Evolutionary conservation across 2,888 invertebrate genomes (phyloP), one percentile per base, ranked within the genome.

Genomic region (Octonoba sinensis): DNA sequence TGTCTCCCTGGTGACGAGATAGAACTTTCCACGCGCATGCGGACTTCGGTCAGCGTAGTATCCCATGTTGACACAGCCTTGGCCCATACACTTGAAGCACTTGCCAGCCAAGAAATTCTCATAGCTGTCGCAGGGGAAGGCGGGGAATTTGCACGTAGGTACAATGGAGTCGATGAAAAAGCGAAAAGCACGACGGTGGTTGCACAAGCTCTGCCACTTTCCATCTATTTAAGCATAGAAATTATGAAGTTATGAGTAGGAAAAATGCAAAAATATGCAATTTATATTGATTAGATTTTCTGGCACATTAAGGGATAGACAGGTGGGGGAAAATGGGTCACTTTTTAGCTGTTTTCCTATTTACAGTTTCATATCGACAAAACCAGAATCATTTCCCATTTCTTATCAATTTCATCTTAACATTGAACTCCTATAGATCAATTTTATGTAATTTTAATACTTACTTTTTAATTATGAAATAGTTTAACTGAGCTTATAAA

Each of bases 161-260:
- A 94, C 95, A 44, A 97, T 94, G 0, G 96, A 96, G 88, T 97
- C 96, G 1, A 96, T 96, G 89, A 96, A 97, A 88, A 96, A 94
- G 87, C 96, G 95, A 90, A 96, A 96, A 0, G 97, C 96, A 54
- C 97, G 91, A 2, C 96, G 91, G 88, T 97, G 97, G 89, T 97
- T 97, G 89, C 97, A 97, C 84, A 96, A 89, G 54, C 95, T 95
- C 60, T 85, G 84, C 85, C 85, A 85, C 57, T 85, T 82, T n/a
- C 84, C 83, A 60, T 85, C 84, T 84, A 62, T 1, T 59, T 54
- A 16, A 64, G 8, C 20, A 27, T 20, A 54, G 2, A 18, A 24
- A 60, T 16, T 16, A 59, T 8, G 22, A 24, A 60, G 24, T 3
- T 4, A 8, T 8, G 6, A 8, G 36, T 11, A 8, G 36, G 11